phyloP scores from a whole-genome alignment of 2,797 vertebrate species.

The Tenualosa thibaudeaui region DNA sequence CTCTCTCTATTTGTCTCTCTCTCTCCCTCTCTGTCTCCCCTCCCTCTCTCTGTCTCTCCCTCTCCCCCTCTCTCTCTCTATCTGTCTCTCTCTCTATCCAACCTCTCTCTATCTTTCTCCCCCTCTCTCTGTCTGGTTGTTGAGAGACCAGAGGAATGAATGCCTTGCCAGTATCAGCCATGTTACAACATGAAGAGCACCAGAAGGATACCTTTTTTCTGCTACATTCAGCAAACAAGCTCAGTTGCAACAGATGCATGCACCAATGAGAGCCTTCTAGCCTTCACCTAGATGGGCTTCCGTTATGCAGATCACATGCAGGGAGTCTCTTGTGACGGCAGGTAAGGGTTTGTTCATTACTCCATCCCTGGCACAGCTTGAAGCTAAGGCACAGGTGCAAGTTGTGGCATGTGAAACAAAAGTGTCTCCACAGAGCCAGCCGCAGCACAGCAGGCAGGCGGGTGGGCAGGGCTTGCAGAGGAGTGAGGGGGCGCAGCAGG shows the following conservation, averaged over 20 bases:
- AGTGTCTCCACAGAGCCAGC: background rate
- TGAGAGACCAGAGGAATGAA: background rate
- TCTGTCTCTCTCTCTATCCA: no score
- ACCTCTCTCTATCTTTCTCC: no score
- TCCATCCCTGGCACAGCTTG: background rate
- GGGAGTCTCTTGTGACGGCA: no score
- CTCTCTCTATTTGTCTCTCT: background rate
- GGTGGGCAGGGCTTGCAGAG: background rate
- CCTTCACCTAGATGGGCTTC: no score
- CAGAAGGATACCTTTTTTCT: background rate
- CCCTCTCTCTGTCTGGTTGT: background rate
- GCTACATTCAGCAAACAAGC: background rate
- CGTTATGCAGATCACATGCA: background rate
- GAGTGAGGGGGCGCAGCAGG: background rate
- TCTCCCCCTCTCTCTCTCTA: no score
- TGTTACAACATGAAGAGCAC: conserved; percentile 47
- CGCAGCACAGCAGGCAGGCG: background rate
- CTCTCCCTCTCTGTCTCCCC: no score
- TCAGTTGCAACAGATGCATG: no score
- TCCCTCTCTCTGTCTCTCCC: no score
- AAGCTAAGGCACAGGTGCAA: background rate
- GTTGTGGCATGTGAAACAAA: background rate
- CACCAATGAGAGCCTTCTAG: no score
- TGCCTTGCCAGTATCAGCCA: conserved; percentile 26
- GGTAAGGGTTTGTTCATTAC: no score